Base-by-base conservation (phyloP, 2,113 vertebrate species). In the Mesembrinibis cayennensis region DNA sequence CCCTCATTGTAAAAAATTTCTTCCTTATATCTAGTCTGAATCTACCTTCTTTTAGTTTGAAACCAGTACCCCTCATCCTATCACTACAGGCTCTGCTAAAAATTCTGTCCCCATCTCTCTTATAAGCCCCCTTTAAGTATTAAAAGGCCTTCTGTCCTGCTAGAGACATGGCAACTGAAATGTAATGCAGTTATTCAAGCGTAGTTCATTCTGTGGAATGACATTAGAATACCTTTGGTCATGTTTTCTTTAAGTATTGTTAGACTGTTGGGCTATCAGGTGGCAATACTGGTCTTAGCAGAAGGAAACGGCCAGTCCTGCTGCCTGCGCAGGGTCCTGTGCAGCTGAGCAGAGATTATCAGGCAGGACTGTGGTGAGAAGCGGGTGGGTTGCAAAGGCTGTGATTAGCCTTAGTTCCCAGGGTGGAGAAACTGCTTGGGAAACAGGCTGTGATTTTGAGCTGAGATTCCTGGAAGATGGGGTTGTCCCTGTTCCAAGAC, bases 1-100 rank as follows among this genome's bases (percentile, higher is more conserved):
- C 4, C 11, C 14, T 36, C 38, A 6, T 0, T 0, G 1, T 3
- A 11, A 50, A 88, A 44, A 27, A 7, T 3, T 16, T 47, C n/a
- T 66, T n/a, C 53, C 3, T 65, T 70, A 38, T 29, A 32, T 30
- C 32, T 23, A 11, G 3, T 17, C 38, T 62, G 11, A 82, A 71
- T 71, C 71, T 62, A 4, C 27, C 13, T 2, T 72, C n/a, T 32
- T 71, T 74, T 49, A 7, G 4, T 26, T 36, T 32, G 34, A 87
- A 87, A 49, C 18, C 30, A n/a, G 26, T 32, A 11, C 9, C 6
- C 19, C 30, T 83, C 50, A 4, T 67, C 32, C 30, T 50, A 1
- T 36, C 17, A 4, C 20, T 12, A 59, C 52, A 50, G 9, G 6
- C 7, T 25, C 47, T 45, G 7, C 10, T n/a, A 16, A 56, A 65